Base-by-base conservation (phyloP, 2,888 invertebrate genomes). In the Drymonia ruficornis region DNA sequence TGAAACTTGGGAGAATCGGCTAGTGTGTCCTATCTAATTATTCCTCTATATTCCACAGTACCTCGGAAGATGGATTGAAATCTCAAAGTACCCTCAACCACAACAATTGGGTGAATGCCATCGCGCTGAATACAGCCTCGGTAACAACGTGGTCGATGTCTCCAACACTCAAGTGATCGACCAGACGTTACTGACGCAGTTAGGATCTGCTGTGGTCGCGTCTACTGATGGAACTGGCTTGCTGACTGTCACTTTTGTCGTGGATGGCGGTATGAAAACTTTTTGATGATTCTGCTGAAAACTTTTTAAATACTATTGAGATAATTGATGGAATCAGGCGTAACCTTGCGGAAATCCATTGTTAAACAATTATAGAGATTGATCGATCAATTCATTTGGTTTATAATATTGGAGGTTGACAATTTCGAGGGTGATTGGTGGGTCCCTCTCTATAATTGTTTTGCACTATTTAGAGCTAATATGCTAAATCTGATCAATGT, bases 81-180 rank as follows among this genome's bases (percentile, higher is more conserved):
- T 93, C 2, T 94, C 94, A 63, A 91, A 94, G 61, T 95, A 95
- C 73, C 95, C 95, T 51, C 91, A 94, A 47, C 54, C 93, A 0
- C 93, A 93, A 68, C 94, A 95, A 82, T 86, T 84, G 2, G 95
- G 95, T 0, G 91, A 93, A 65, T 96, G 96, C 71, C 93, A 94
- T 28, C 94, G 94, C 1, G 94, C 94, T 0, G 85, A 90, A 50
- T 95, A 95, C 82, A 76, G 76, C 1, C 59, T 72, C 0, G 82
- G 76, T 0, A 83, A 50, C 0, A 61, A 46, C 6, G 60, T 31
- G 0, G 64, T 83, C 0, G 52, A 67, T 0, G 79, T 89, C 1
- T 44, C 63, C 18, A 85, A 86, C 59, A 77, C 79, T 0, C 77
- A 84, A 61, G 88, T 91, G 0, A 15, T 70, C 0, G 89, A 93